Conservation (phyloP, 2,888 invertebrate species). For the Ennomos erosarius region DNA sequence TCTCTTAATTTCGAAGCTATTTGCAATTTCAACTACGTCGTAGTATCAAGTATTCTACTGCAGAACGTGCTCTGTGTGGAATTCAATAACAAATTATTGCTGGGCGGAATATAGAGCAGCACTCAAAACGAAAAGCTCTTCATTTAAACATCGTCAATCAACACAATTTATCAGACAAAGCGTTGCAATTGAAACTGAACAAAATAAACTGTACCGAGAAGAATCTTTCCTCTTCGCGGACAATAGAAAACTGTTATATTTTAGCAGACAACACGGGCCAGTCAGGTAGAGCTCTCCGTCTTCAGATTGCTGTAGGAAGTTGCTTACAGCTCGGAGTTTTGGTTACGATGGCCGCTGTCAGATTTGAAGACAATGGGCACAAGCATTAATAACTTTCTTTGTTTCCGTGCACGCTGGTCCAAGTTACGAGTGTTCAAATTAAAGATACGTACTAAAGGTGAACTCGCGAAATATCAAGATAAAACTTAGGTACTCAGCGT, state of each 20-base stretch:
- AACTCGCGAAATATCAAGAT: slow-evolving; percentile 4
- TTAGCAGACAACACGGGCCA: slow-evolving; percentile 64
- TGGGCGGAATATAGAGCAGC: not conserved
- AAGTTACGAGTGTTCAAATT: slow-evolving; percentile 54
- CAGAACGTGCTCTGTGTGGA: no score
- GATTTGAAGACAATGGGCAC: slow-evolving; percentile 73
- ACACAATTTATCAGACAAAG: slow-evolving; percentile 59
- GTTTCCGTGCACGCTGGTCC: slow-evolving; percentile 63
- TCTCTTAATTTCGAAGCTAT: no score
- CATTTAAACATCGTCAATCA: slow-evolving; percentile 49
- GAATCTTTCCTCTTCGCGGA: slow-evolving; percentile 66
- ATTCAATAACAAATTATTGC: no score
- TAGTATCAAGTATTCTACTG: no score
- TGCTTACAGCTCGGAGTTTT: slow-evolving; percentile 49
- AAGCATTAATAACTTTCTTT: slow-evolving; percentile 83
- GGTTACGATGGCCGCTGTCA: slow-evolving; percentile 58
- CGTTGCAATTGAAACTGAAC: slow-evolving; percentile 60
- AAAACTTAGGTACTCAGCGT: not conserved
- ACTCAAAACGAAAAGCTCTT: slow-evolving; percentile 10
- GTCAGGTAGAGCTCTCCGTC: slow-evolving; percentile 48
- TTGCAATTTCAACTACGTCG: no score
- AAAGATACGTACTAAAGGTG: slow-evolving; percentile 14
- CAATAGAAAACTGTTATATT: slow-evolving; percentile 72
- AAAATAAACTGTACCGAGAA: slow-evolving; percentile 63
- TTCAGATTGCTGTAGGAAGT: slow-evolving; percentile 34